Evolutionary conservation across 2,113 vertebrate species (phyloP), one percentile per base, ranked within the genome.

Genomic region (Coptodon rendalli): DNA sequence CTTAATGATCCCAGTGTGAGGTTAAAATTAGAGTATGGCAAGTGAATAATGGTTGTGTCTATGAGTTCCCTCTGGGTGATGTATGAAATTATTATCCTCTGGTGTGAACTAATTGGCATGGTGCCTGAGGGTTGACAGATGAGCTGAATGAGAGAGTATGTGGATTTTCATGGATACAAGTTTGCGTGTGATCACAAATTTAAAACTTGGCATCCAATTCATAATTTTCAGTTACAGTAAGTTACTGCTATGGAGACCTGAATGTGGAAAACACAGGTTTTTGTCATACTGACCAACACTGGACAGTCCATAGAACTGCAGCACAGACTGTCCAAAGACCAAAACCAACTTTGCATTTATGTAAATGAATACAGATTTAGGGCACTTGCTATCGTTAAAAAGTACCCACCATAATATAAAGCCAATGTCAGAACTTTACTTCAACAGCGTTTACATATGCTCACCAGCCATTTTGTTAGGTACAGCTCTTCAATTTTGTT

Each of bases 31-130:
- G 85, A 50, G 66, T 63, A 82, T 59, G 89, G 85, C 24, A n/a
- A 78, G 27, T 91, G 90, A 92, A 80, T 93, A 83, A 93, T 92
- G 83, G 76, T 4, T 50, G 81, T 76, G 86, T 85, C 80, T 88
- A 31, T 87, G 87, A 89, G 80, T 88, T 85, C 86, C 76, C 40
- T 45, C 85, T 86, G 82, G 57, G 84, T 81, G 34, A 53, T 16
- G 79, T 85, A 85, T 82, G 80, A 90, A 87, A 93, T 92, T 61
- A 83, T 89, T 94, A 86, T 93, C 85, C 86, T 89, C 88, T 78
- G 43, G 91, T 87, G 86, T 91, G 83, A 90, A 81, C 71, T 89
- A 93, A 93, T 90, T 92, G 90, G 89, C 88, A 34, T 11, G 2
- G 45, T 88, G 87, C 80, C 85, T 45, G 56, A 56, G 66, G 71